phyloP scores from a whole-genome alignment of 1,140 invertebrate genomes.

The Mactra quadrangularis region DNA sequence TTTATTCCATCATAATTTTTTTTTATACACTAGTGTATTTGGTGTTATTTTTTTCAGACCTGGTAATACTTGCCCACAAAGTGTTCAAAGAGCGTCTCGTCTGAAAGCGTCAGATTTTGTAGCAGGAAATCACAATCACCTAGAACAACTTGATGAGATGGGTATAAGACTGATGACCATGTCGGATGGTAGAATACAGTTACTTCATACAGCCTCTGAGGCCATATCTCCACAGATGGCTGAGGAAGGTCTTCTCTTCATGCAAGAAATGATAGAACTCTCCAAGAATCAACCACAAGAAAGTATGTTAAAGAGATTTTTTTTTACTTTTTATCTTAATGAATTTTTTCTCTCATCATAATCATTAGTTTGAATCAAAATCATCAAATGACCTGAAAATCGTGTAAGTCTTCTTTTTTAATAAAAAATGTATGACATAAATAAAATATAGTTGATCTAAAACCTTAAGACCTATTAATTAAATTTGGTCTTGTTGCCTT shows the following conservation, averaged over 20 bases:
- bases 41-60: too few species aligned
- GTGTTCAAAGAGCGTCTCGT: conserved; percentile 83
- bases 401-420: too few species aligned
- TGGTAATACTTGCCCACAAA: conserved; percentile 20
- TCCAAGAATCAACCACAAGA: conserved; percentile 88
- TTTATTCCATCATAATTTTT: too few species aligned
- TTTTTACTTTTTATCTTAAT: background rate
- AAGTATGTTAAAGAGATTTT: conserved; percentile 60
- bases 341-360: background rate
- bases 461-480: too few species aligned
- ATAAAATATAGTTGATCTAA: too few species aligned
- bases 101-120: conserved; percentile 85
- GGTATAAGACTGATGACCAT: conserved; percentile 96
- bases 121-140: conserved; percentile 94
- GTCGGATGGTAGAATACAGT: conserved; percentile 94
- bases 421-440: too few species aligned
- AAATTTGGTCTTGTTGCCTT: too few species aligned
- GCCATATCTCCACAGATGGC: conserved; percentile 93
- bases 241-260: conserved; percentile 96
- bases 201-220: conserved; percentile 89
- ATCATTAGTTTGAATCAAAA: background rate
- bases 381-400: background rate
- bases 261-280: conserved; percentile 98
- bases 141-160: conserved; percentile 94
- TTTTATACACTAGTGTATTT: too few species aligned